Percentiles rank a stretch among this genome's conserved stretches.
These are phyloP conservation scores for Sebastes umbrosus DNA, from an alignment of 2,797 vertebrate genomes.

Conservation along the genomic window DNA sequence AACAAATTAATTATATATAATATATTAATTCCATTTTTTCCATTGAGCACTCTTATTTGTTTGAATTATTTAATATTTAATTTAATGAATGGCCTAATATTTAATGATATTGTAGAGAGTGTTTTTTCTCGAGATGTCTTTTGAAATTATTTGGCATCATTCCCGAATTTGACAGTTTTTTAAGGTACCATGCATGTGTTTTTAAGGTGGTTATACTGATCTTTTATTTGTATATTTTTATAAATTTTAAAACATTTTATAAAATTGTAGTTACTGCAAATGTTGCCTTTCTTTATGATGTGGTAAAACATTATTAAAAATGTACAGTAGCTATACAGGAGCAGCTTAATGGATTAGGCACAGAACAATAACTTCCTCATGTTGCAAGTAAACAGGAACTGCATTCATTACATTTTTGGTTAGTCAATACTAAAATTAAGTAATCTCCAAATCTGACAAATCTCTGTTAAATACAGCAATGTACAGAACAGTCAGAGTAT, in stretches of 20 bases:
- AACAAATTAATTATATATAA: too few species aligned
- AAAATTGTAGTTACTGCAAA: neutral
- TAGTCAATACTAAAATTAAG: too few species aligned
- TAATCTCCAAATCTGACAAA: too few species aligned
- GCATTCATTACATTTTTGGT: rapidly evolving
- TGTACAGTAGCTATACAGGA: too few species aligned
- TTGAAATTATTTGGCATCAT: neutral
- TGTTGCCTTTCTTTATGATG: neutral
- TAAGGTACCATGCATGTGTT: neutral
- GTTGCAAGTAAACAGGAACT: too few species aligned
- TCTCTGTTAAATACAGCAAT: neutral
- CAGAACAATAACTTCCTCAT: too few species aligned
- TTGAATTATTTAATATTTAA: neutral
- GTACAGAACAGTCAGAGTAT: neutral
- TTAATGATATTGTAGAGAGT: too few species aligned
- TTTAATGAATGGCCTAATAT: too few species aligned
- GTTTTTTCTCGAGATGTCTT: neutral
- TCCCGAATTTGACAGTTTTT: neutral
- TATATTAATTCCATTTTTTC: neutral
- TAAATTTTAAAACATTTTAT: neutral
- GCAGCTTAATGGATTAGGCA: too few species aligned
- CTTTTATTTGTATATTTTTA: neutral
- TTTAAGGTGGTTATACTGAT: neutral
- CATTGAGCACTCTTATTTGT: neutral
- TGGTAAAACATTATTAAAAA: neutral